These are phyloP conservation scores for Calyptommatus sinebrachiatus DNA, from an alignment of 2,113 vertebrate genomes.

Conservation along the genomic window DNA sequence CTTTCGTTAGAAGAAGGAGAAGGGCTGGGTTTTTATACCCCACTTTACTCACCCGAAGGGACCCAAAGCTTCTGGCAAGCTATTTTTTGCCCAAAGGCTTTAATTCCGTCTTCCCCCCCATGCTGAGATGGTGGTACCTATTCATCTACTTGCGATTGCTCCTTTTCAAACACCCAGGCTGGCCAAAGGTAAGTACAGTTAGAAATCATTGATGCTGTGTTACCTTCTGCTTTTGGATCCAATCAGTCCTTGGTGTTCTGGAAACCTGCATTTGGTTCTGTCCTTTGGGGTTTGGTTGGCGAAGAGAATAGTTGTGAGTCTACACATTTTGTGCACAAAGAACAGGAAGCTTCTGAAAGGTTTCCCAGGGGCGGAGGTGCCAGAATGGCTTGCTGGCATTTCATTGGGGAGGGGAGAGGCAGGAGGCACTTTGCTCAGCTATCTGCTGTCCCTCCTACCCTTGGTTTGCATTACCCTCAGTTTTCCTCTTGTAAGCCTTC, in stretches of 20 bases:
- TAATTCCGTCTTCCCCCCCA: too few relatives aligned
- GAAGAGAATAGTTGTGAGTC: not conserved
- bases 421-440: not conserved
- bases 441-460: not conserved
- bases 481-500: not conserved
- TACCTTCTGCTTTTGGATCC: not conserved
- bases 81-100: too few relatives aligned
- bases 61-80: too few relatives aligned
- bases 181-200: too few relatives aligned
- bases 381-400: not conserved
- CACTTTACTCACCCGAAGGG: too few relatives aligned
- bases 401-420: not conserved
- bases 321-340: not conserved
- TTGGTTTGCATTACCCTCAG: not conserved
- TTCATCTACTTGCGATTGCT: too few relatives aligned
- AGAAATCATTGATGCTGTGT: too few relatives aligned
- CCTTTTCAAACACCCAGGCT: too few relatives aligned
- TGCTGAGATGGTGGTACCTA: too few relatives aligned
- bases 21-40: too few relatives aligned
- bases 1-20: too few relatives aligned
- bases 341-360: not conserved
- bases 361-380: not conserved
- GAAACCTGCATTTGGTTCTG: not conserved
- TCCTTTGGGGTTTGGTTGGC: not conserved
- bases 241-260: too few relatives aligned